Evolutionary conservation across 2,797 vertebrate species (phyloP), one percentile per base, ranked within the genome.

Genomic region (Rhinatrema bivittatum): DNA sequence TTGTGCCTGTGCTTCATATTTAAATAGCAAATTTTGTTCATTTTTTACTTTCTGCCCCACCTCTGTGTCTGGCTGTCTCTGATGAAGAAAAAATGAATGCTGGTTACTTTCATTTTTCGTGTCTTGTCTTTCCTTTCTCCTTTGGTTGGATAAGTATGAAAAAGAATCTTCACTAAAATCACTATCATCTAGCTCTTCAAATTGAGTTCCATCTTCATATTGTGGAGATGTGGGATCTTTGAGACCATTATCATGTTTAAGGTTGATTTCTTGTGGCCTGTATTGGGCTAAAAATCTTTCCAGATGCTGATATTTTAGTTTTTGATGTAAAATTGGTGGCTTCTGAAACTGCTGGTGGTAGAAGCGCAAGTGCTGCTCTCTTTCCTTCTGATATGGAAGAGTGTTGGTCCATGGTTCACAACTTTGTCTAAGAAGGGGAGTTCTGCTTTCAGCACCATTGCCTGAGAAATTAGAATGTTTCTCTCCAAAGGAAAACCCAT

Each of bases 281-380:
- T 74, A 74, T 3, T 38, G 65, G 7, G 38, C 52, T 28, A 83
- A 65, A 49, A 79, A 50, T 19, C 50, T 73, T 36, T 82, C 75
- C 4, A 82, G 58, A 2, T 72, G 60, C 11, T 79, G 82, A 40
- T 68, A 70, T 23, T 59, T 74, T 32, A 72, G 16, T 32, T 81
- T 46, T 29, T 76, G 72, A 9, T 56, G 65, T 37, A 73, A 48
- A 39, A 83, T 62, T 36, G 64, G 72, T 4, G 78, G 78, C 25
- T 88, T 81, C 60, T 96, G 93, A 40, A 96, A 85, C 49, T 91
- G 86, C 67, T 91, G 83, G 50, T 96, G 91, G 62, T 91, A 94
- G 46, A 61, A 64, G 38, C 69, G 85, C 42, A 96, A 61, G 60
- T 90, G 91, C 3, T 71, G 81, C 49, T 87, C 80, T 29, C 77